These are phyloP conservation scores for Trachurus trachurus DNA, from an alignment of 2,797 vertebrate genomes.

Conservation along the genomic window DNA sequence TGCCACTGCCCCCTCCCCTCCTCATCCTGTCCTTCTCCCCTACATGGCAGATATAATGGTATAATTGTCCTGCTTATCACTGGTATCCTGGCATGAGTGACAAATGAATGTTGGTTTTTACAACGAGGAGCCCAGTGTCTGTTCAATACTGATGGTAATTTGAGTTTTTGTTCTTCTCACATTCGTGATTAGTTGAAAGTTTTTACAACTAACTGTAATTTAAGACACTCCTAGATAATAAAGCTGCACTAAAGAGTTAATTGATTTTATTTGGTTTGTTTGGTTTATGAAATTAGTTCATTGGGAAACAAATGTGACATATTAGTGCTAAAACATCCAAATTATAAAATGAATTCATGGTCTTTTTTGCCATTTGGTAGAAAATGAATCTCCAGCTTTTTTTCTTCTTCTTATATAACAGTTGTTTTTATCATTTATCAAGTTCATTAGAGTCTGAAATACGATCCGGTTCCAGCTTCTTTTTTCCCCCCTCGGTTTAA, in stretches of 20 bases:
- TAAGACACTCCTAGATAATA: background rate
- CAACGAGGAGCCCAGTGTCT: conserved; percentile 37
- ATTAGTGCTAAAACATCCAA: background rate
- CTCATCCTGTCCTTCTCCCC: conserved; percentile 52
- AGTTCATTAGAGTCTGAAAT: background rate
- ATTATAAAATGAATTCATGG: background rate
- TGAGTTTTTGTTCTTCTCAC: no score
- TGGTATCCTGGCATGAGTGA: conserved; percentile 67
- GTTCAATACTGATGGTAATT: background rate
- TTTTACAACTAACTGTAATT: background rate
- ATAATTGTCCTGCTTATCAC: conserved; percentile 75
- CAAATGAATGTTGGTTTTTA: conserved; percentile 68
- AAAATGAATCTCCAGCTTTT: background rate
- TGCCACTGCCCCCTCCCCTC: conserved; percentile 8
- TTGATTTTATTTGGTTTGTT: background rate
- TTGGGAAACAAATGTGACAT: background rate
- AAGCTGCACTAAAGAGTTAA: background rate
- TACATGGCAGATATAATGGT: conserved; percentile 67
- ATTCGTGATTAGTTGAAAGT: background rate
- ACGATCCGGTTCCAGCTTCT: background rate
- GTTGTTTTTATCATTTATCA: background rate
- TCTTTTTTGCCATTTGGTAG: background rate
- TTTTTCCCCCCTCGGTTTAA: background rate
- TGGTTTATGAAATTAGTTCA: background rate
- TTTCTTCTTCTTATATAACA: background rate